Conservation (phyloP, 2,113 vertebrate species). For the Oryzias melastigma region DNA sequence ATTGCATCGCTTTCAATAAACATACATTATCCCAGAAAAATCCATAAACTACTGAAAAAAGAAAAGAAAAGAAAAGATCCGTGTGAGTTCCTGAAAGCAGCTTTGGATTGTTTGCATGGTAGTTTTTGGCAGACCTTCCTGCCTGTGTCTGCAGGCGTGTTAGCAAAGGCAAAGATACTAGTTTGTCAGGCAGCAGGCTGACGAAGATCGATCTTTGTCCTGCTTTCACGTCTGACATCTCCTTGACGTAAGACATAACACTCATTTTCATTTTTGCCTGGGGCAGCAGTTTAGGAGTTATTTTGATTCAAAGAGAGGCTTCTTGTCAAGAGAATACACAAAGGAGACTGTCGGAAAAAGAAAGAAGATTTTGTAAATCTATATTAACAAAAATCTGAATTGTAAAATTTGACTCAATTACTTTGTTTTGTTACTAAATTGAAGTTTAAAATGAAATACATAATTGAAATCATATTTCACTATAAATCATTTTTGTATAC, state of each 20-base stretch:
- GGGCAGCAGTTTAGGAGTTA: slow-evolving; percentile 34
- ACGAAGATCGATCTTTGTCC: slow-evolving; percentile 24
- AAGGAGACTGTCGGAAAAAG: no score
- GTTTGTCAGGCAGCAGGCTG: slow-evolving; percentile 29
- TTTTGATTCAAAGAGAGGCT: not conserved
- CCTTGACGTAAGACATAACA: slow-evolving; percentile 19
- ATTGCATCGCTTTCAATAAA: slow-evolving; percentile 21
- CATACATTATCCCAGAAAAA: slow-evolving; percentile 19
- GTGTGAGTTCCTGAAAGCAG: slow-evolving; percentile 26
- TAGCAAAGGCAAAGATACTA: not conserved
- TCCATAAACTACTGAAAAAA: slow-evolving; percentile 33
- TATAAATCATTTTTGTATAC: no score
- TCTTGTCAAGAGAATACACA: no score
- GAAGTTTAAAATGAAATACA: no score
- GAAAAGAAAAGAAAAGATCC: slow-evolving; percentile 54
- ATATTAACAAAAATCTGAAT: no score
- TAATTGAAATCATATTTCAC: no score
- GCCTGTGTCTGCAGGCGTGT: slow-evolving; percentile 5
- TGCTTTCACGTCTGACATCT: slow-evolving; percentile 39
- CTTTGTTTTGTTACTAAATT: no score
- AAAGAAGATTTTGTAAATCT: no score
- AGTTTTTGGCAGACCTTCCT: slow-evolving; percentile 7
- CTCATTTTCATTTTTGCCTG: slow-evolving; percentile 11
- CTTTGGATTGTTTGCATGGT: slow-evolving; percentile 14
- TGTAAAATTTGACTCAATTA: no score